phyloP scores from a whole-genome alignment of 2,888 invertebrate genomes.

The Trissolcus japonicus region DNA sequence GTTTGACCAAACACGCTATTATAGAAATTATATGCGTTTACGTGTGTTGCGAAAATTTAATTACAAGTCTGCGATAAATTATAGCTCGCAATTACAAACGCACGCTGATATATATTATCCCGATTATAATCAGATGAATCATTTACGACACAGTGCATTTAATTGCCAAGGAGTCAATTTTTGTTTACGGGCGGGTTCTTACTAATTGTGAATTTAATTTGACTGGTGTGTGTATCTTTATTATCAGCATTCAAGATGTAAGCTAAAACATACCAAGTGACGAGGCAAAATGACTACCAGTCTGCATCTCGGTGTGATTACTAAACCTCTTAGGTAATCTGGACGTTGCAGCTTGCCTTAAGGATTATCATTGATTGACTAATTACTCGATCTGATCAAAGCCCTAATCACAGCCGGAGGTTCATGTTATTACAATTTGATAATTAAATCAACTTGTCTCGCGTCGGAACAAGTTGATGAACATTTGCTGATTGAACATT shows the following conservation, averaged over 20 bases:
- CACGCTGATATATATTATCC: background rate
- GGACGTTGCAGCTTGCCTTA: constrained; percentile 37
- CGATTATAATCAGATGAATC: constrained; percentile 16
- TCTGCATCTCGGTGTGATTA: constrained; percentile 33
- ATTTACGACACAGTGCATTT: constrained; percentile 1
- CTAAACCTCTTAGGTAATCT: constrained; percentile 41
- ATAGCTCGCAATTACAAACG: constrained; percentile 13
- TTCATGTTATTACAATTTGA: constrained; percentile 32
- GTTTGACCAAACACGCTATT: background rate
- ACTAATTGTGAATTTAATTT: constrained; percentile 24
- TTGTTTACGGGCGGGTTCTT: background rate
- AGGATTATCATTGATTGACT: constrained; percentile 47
- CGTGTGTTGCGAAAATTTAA: constrained; percentile 13
- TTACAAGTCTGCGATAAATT: constrained; percentile 18
- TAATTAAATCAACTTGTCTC: constrained; percentile 29
- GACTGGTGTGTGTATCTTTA: constrained; percentile 39
- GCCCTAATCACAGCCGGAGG: constrained; percentile 40
- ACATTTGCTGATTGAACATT: background rate
- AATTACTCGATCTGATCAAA: constrained; percentile 52
- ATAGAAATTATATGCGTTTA: background rate
- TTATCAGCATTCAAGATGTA: constrained; percentile 32
- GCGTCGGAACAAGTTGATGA: too few species aligned
- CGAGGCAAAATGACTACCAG: constrained; percentile 26
- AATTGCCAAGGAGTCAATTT: background rate
- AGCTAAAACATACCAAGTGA: constrained; percentile 16